These are phyloP conservation scores for Rhegmatorhina hoffmannsi DNA, from an alignment of 2,113 vertebrate genomes.

Conservation along the genomic window DNA sequence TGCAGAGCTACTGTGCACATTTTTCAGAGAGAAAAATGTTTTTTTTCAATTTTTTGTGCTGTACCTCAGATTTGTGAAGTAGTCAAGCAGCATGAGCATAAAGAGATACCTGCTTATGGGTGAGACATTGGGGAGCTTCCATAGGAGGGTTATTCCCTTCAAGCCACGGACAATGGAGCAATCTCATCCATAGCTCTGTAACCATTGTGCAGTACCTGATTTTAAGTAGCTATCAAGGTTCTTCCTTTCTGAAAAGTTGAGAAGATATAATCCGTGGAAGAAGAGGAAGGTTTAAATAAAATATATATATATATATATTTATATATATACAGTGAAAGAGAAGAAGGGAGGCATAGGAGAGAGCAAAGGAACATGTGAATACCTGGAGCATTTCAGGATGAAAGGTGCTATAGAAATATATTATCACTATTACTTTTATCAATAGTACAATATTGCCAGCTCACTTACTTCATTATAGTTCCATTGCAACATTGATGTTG, in stretches of 20 bases:
- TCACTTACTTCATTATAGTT: constrained; percentile 41
- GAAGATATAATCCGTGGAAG: not conserved
- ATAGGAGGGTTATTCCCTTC: not conserved
- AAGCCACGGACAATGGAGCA: not conserved
- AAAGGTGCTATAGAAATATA: constrained; percentile 15
- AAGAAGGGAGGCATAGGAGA: not conserved
- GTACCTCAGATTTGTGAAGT: not conserved
- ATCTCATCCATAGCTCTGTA: not conserved
- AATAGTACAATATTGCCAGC: constrained; percentile 26
- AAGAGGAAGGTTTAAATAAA: not conserved
- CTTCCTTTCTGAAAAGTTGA: not conserved
- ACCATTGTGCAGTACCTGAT: not conserved
- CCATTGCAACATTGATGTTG: constrained; percentile 20
- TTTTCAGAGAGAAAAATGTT: not conserved
- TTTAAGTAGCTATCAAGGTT: not conserved
- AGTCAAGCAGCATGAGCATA: not conserved
- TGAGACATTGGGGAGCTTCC: not conserved
- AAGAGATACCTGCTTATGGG: not conserved
- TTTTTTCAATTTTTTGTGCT: not conserved
- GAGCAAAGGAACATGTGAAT: not conserved
- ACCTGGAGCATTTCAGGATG: not conserved
- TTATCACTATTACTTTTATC: constrained; percentile 26
- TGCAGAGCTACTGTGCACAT: not conserved
- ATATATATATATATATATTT: not conserved
- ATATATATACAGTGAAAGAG: not conserved